phyloP scores from a whole-genome alignment of 2,113 vertebrate genomes.

The Esox niger region DNA sequence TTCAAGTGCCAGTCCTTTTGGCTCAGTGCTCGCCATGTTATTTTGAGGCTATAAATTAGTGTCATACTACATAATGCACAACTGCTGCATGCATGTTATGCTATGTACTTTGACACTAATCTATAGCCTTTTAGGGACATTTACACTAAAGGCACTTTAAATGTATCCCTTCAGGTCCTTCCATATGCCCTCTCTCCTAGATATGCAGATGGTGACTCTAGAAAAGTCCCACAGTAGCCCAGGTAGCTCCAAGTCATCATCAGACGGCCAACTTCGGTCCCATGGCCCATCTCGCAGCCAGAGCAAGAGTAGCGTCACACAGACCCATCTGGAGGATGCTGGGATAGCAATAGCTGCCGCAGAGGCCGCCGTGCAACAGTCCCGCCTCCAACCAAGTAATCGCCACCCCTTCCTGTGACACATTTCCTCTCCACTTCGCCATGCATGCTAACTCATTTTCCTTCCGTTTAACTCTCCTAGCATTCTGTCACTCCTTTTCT shows the following conservation, averaged over 20 bases:
- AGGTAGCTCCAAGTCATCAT: slow-evolving; percentile 97
- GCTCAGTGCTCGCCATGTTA: not conserved
- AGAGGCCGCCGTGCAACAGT: slow-evolving; percentile 95
- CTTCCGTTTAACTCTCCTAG: slow-evolving; percentile 47
- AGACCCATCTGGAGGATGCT: slow-evolving; percentile 95
- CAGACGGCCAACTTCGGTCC: slow-evolving; percentile 94
- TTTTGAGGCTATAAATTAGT: too few species aligned
- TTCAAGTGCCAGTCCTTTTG: slow-evolving; percentile 18
- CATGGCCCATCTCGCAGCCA: slow-evolving; percentile 96
- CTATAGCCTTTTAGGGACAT: not conserved
- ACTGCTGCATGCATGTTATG: not conserved
- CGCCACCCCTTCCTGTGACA: slow-evolving; percentile 89
- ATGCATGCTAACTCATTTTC: slow-evolving; percentile 71
- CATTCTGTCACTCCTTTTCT: slow-evolving; percentile 63
- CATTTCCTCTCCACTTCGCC: slow-evolving; percentile 84
- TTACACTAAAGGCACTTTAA: not conserved
- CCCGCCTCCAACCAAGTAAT: slow-evolving; percentile 99
- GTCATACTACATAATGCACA: not conserved
- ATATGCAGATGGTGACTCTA: slow-evolving; percentile 92
- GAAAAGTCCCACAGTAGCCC: slow-evolving; percentile 99
- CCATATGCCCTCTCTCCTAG: slow-evolving; percentile 53
- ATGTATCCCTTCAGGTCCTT: not conserved
- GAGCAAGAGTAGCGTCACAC: slow-evolving; percentile 98
- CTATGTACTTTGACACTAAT: too few species aligned
- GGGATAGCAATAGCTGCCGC: slow-evolving; percentile 96